Evolutionary conservation across 2,888 invertebrate genomes (phyloP).

Genomic region (Macaria liturata): DNA sequence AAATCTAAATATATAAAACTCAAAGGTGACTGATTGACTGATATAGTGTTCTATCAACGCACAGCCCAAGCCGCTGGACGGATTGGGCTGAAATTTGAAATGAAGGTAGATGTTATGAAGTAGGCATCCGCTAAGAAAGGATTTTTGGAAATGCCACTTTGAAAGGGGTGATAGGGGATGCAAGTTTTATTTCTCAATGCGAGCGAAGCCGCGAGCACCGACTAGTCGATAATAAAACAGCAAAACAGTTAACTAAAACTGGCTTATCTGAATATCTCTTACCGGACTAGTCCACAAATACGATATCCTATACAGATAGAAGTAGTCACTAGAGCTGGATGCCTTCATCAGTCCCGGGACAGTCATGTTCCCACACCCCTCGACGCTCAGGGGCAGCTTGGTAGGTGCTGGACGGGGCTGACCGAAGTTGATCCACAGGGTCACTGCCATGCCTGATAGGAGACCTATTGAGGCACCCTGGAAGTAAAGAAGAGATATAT

Average conservation of each 20-base stretch:
- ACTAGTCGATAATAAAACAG: background rate
- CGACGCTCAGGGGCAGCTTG: slow-evolving; percentile 82
- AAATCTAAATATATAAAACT: too few relatives aligned
- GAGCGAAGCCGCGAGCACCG: too few relatives aligned
- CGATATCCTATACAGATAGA: slow-evolving; percentile 88
- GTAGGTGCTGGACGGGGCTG: slow-evolving; percentile 86
- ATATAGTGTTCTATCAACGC: too few relatives aligned
- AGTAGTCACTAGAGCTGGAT: slow-evolving; percentile 63
- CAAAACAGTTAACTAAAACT: background rate
- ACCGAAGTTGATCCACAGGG: slow-evolving; percentile 94
- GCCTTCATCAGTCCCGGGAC: slow-evolving; percentile 23
- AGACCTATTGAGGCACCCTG: slow-evolving; percentile 89
- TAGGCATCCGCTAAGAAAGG: too few relatives aligned
- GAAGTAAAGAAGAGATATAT: slow-evolving; percentile 32
- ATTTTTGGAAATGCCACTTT: too few relatives aligned
- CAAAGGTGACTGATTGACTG: too few relatives aligned
- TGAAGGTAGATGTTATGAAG: too few relatives aligned
- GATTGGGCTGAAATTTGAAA: too few relatives aligned
- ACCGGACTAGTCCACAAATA: slow-evolving; percentile 88
- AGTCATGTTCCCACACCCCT: slow-evolving; percentile 79
- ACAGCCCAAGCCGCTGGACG: too few relatives aligned
- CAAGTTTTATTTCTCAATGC: too few relatives aligned
- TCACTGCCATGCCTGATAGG: slow-evolving; percentile 84
- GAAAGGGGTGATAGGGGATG: too few relatives aligned
- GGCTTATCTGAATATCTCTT: slow-evolving; percentile 32